Evolutionary conservation across 2,113 vertebrate genomes (phyloP).

Genomic region (Callocephalon fimbriatum): DNA sequence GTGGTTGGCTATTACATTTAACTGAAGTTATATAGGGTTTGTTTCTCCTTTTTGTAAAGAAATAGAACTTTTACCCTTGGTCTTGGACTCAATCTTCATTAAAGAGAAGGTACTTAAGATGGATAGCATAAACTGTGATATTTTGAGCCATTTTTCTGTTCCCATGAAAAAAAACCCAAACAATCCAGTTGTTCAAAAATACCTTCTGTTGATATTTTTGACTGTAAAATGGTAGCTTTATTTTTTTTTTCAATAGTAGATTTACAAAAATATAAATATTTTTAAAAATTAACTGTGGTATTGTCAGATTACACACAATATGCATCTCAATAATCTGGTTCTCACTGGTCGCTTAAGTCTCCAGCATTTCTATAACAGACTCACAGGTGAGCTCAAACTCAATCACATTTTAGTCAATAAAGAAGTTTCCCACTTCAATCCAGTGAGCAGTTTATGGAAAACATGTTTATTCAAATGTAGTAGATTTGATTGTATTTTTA

Average conservation of each 20-base stretch:
- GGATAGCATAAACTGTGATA: background rate
- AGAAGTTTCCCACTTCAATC: background rate
- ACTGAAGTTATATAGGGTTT: background rate
- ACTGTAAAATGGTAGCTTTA: background rate
- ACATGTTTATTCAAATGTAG: background rate
- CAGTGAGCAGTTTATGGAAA: background rate
- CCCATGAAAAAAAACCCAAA: background rate
- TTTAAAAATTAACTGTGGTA: background rate
- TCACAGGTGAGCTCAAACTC: background rate
- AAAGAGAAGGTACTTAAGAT: background rate
- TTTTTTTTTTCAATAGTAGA: background rate
- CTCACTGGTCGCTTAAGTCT: background rate
- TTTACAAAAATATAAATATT: background rate
- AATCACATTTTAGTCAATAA: background rate
- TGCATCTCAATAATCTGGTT: background rate
- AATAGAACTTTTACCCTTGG: fast-evolving
- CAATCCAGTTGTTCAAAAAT: background rate
- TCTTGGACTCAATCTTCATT: background rate
- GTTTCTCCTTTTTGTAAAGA: background rate
- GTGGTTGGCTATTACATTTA: background rate
- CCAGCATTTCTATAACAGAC: background rate
- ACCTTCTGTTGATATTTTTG: background rate
- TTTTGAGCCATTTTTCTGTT: background rate
- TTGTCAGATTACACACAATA: background rate
- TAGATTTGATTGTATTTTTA: background rate